Evolutionary conservation across 1,140 invertebrate species (phyloP), one percentile per base, ranked within the genome.

Genomic region (Sminthurinus signatus): DNA sequence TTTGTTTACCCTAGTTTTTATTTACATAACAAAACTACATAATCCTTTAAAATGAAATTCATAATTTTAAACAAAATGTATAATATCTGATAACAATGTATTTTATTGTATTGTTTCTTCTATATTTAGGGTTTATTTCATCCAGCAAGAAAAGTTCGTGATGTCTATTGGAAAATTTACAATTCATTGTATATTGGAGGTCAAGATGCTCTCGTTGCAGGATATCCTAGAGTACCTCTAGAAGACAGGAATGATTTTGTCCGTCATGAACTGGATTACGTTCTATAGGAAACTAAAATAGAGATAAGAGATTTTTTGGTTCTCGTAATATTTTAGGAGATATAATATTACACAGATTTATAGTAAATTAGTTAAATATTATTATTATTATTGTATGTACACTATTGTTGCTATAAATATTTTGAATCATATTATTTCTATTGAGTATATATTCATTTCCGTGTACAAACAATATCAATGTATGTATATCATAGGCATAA

Each of bases 141-240:
- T 81, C 97, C 97, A 12, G 97, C 97, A 12, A 82, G 97, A 62
- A 99, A 99, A 81, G 96, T 99, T 0, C 85, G 97, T 31, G 97
- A 99, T 76, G 96, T 99, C 1, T 98, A 98, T 76, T 99, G 97
- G 97, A 99, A 98, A 80, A 95, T 97, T 69, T 99, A 98, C 78
- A 99, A 99, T 80, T 96, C 95, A 1, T 81, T 99, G 17, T 99
- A 99, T 74, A 99, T 99, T 73, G 96, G 97, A 19, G 94, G 93
- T 29, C 96, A 99, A 80, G 97, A 99, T 80, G 88, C 96, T 10
- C 81, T 99, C 28, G 94, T 99, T n/a, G 91, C 93, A 46, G 94
- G 93, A 15, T 99, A 98, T 79, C 96, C 96, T 1, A 80, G 94
- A 67, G 90, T 99, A 74, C 84, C 87, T 65, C 95, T 98, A 76